These are phyloP conservation scores for zebrafish (Danio rerio) DNA, from an alignment of 2,113 vertebrate species.

Conservation along the genomic window GRCz12tu NC_133189.1:32329501-32330000, in stretches of 20 bases:
- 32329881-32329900: constrained; percentile 47
- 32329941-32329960: constrained; percentile 47
- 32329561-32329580: constrained; percentile 4
- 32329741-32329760: constrained; percentile 20
- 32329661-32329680: constrained; percentile 15
- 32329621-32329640: not conserved
- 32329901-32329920: constrained; percentile 43
- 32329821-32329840: constrained; percentile 23
- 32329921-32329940: constrained; percentile 53
- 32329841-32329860: constrained; percentile 18
- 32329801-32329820: constrained; percentile 33
- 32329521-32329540: constrained; percentile 29
- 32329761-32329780: constrained; percentile 20
- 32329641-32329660: constrained; percentile 23
- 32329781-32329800: constrained; percentile 36
- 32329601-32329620: not conserved
- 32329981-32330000: constrained; percentile 22
- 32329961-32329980: constrained; percentile 33
- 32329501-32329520: not conserved
- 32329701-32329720: constrained; percentile 22
- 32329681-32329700: constrained; percentile 1
- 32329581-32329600: not conserved
- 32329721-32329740: constrained; percentile 10
- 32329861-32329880: constrained; percentile 43
- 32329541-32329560: constrained; percentile 23